Conservation (phyloP, 2,888 invertebrate species). For the Villa cingulata region DNA sequence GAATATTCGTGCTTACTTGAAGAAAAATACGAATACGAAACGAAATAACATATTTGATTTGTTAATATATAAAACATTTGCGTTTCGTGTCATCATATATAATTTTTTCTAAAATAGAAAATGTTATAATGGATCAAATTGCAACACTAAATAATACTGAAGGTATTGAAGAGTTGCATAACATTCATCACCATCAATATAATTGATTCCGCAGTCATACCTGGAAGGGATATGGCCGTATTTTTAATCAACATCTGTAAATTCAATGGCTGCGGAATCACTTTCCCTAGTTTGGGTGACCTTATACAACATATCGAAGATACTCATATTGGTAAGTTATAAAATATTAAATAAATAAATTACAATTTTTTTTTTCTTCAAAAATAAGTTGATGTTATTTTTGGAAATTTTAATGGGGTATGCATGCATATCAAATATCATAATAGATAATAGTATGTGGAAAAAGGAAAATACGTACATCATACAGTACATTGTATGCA, state of each 20-base stretch:
- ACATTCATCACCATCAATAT: slow-evolving; percentile 14
- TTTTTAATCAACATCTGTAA: slow-evolving; percentile 82
- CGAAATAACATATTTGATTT: too few relatives aligned
- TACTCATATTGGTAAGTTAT: slow-evolving; percentile 65
- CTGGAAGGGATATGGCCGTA: slow-evolving; percentile 61
- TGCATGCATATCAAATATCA: too few relatives aligned
- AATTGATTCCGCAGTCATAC: slow-evolving; percentile 32
- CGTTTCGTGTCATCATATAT: too few relatives aligned
- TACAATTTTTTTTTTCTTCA: not conserved
- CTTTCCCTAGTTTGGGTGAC: slow-evolving; percentile 65
- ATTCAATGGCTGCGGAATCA: slow-evolving; percentile 74
- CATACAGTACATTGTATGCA: too few relatives aligned
- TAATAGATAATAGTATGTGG: not conserved
- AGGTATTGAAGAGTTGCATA: not conserved
- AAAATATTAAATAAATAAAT: not conserved
- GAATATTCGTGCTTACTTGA: too few relatives aligned
- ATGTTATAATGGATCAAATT: not conserved
- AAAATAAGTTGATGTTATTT: not conserved
- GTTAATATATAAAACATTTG: too few relatives aligned
- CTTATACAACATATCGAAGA: slow-evolving; percentile 80
- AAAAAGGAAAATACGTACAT: too few relatives aligned
- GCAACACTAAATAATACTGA: not conserved
- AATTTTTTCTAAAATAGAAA: too few relatives aligned
- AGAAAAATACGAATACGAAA: too few relatives aligned
- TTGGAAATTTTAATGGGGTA: slow-evolving; percentile 10